Percentiles rank a stretch among this genome's conserved stretches.
Conservation (phyloP, 2,113 vertebrate species). For the Oophaga pumilio region DNA sequence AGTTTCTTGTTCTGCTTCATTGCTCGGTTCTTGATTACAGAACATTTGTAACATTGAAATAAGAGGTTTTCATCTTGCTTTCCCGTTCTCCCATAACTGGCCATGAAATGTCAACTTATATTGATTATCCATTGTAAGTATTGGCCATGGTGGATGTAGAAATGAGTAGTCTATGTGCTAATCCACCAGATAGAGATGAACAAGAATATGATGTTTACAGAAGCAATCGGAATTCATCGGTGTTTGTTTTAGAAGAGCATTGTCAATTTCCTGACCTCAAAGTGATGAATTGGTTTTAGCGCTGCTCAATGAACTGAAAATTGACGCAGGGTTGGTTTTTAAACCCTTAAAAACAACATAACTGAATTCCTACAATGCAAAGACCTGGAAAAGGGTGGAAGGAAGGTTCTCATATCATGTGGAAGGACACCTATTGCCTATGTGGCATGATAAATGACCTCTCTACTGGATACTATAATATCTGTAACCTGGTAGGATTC, state of each 20-base stretch:
- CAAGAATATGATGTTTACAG: neutral
- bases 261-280: neutral
- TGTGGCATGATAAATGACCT: too few relatives aligned
- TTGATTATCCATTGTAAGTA: conserved; percentile 3
- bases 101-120: neutral
- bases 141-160: neutral
- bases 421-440: too few relatives aligned
- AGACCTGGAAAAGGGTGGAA: too few relatives aligned
- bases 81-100: neutral
- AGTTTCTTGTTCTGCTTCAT: conserved; percentile 12
- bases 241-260: neutral
- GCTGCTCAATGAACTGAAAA: neutral
- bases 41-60: neutral
- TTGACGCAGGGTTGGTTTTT: neutral
- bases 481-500: too few relatives aligned
- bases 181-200: neutral
- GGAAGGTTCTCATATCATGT: too few relatives aligned
- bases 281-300: neutral
- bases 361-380: too few relatives aligned
- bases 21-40: neutral
- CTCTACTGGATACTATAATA: too few relatives aligned
- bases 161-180: neutral
- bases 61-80: neutral
- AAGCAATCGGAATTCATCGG: neutral
- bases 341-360: neutral